Evolutionary conservation across 2,888 invertebrate species (phyloP).

Genomic region (Chelonus formosanus): DNA sequence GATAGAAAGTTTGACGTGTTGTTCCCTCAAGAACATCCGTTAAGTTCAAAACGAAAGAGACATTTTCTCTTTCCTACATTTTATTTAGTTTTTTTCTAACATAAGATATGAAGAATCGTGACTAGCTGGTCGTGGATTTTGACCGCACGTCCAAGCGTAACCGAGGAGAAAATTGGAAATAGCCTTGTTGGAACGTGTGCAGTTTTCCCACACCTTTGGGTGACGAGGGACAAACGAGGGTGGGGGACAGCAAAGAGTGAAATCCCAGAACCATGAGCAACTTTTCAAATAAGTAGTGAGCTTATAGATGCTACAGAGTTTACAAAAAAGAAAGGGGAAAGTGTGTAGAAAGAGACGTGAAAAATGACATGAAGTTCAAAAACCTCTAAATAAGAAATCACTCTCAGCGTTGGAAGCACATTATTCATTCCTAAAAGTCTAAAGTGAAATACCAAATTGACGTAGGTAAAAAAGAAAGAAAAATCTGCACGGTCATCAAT

Average conservation of each 20-base stretch:
- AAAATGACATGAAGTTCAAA: constrained; percentile 56
- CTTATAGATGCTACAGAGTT: background rate
- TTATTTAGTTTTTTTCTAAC: constrained; percentile 10
- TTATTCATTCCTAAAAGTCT: constrained; percentile 43
- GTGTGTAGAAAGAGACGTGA: constrained; percentile 43
- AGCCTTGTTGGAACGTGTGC: constrained; percentile 37
- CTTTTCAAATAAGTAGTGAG: background rate
- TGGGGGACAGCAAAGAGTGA: constrained; percentile 11
- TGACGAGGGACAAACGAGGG: constrained; percentile 30
- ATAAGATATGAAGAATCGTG: constrained; percentile 34
- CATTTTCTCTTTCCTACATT: constrained; percentile 11
- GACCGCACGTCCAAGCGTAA: constrained; percentile 43
- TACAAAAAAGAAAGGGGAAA: constrained; percentile 22
- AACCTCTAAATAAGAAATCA: constrained; percentile 58
- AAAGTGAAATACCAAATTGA: constrained; percentile 44
- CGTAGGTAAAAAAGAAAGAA: constrained; percentile 29
- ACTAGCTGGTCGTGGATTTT: constrained; percentile 36
- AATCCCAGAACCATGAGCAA: no score
- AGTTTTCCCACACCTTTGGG: constrained; percentile 28
- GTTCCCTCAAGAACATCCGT: constrained; percentile 20
- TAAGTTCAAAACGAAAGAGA: constrained; percentile 15
- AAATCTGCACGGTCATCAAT: constrained; percentile 49
- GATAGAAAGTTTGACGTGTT: constrained; percentile 22
- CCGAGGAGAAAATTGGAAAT: constrained; percentile 46
- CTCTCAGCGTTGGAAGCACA: constrained; percentile 37